Base-by-base conservation (phyloP, 2,888 invertebrate species). In the Stenchaetothrips biformis region DNA sequence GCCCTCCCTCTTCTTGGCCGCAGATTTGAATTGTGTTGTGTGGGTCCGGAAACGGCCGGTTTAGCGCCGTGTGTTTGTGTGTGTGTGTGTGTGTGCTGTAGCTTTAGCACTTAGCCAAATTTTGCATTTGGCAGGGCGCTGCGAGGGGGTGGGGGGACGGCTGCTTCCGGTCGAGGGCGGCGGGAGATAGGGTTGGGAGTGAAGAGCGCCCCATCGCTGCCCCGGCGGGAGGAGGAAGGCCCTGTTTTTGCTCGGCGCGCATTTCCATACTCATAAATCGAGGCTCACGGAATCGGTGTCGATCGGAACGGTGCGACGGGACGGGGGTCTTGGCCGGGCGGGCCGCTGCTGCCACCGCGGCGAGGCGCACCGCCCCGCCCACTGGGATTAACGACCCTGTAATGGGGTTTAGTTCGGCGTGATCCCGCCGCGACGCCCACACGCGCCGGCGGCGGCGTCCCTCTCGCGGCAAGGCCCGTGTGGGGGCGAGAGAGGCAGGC, bases 121-220 rank as follows among this genome's bases (percentile, higher is more conserved):
- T 59, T 59, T 16, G 18, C 59, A 59, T 59, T 59, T 78, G 37
- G 79, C 74, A 48, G 79, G 7, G 78, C 25, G 18, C 37, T 1
- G 37, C 37, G 37, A 2, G 37, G 37, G 37, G 37, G 37, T 21
- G 59, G 62, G 25, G 25, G 78, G 62, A 78, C 48, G 74, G 78
- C 49, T 78, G 78, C 79, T 48, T 48, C 25, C 48, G 78, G 78
- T 67, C 47, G 59, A 79, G 80, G 80, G 47, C 53, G 4, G 59
- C 0, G 59, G 13, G 59, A 18, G 59, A 13, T 16, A 16, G 59
- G 59, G 37, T 37, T 37, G 59, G 59, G 13, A 6, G 59, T 59
- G 59, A 6, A 13, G 13, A 18, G 16, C 16, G 13, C 18, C 6
- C 59, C 37, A 1, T 37, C 37, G 37, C 59, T 37, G 37, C 37